Percentiles rank a stretch among this genome's conserved stretches.
phyloP scores from a whole-genome alignment of 1,140 invertebrate genomes.

The Drosophila orosa region DNA sequence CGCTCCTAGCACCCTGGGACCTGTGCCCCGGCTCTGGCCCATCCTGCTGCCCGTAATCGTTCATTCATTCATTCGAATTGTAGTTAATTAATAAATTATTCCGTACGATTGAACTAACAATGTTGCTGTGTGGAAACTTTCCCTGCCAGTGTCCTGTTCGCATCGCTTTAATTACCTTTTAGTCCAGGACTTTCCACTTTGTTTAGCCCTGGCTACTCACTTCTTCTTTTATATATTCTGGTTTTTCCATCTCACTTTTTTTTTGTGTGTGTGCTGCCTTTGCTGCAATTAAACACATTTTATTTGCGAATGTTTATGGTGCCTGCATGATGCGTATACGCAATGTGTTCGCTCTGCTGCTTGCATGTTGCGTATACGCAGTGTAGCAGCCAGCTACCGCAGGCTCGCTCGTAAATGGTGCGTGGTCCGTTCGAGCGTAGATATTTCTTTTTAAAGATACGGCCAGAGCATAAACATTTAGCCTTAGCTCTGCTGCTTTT shows the following conservation, averaged over 20 bases:
- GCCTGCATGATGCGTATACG: constrained; percentile 75
- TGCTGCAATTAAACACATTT: constrained; percentile 77
- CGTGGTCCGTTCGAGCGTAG: constrained; percentile 32
- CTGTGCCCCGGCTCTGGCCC: not conserved
- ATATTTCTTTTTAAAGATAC: constrained; percentile 67
- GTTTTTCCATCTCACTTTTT: constrained; percentile 15
- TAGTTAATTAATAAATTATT: constrained; percentile 83
- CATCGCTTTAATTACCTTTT: constrained; percentile 52
- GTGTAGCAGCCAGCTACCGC: constrained; percentile 7
- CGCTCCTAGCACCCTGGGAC: constrained; percentile 3
- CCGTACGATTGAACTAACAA: constrained; percentile 79
- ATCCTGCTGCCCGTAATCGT: constrained; percentile 56
- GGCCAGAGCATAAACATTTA: constrained; percentile 54
- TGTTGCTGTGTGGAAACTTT: constrained; percentile 63
- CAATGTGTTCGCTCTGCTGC: constrained; percentile 55
- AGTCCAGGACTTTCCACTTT: constrained; percentile 24
- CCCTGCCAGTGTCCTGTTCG: constrained; percentile 40
- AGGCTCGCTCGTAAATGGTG: constrained; percentile 64
- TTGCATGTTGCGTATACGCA: constrained; percentile 44
- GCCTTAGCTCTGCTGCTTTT: constrained; percentile 3
- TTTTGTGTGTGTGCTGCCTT: constrained; percentile 7
- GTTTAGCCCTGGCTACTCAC: constrained; percentile 33
- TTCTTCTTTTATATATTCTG: constrained; percentile 9
- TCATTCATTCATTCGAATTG: constrained; percentile 81
- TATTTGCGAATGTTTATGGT: constrained; percentile 67